Conservation (phyloP, 1,140 invertebrate species). For the Teleogryllus occipitalis region DNA sequence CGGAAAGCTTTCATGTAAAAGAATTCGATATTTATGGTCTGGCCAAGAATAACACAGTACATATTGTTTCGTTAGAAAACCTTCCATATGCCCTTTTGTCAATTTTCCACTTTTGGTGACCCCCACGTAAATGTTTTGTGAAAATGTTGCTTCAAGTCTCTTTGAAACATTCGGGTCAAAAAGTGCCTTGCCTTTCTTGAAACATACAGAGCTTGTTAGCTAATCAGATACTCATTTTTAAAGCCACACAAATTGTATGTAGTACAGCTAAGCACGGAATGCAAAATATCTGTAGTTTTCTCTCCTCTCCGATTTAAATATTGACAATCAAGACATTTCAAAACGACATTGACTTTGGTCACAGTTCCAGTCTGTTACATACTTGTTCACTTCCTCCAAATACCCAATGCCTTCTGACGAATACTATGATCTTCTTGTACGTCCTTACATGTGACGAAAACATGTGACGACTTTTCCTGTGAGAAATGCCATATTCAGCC, state of each 20-base stretch:
- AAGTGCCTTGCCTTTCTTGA: constrained; percentile 4
- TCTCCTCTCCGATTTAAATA: neutral
- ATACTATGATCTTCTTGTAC: constrained; percentile 14
- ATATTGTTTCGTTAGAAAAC: too few species aligned
- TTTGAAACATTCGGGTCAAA: constrained; percentile 4
- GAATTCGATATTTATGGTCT: too few species aligned
- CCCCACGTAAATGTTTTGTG: too few species aligned
- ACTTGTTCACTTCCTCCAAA: neutral
- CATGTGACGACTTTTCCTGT: neutral
- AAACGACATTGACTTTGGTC: constrained; percentile 6
- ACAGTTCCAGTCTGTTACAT: constrained; percentile 1
- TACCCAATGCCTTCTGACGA: constrained; percentile 14
- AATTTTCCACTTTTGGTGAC: too few species aligned
- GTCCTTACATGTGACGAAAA: constrained; percentile 15
- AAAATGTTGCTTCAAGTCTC: too few species aligned
- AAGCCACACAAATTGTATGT: constrained; percentile 7
- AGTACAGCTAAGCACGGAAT: neutral
- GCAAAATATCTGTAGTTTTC: neutral
- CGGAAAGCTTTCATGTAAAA: too few species aligned
- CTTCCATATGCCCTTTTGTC: too few species aligned
- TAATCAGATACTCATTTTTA: neutral
- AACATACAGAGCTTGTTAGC: neutral
- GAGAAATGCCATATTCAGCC: constrained; percentile 12
- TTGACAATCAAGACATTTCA: constrained; percentile 11
- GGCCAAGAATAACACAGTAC: too few species aligned